These are phyloP conservation scores for Engraulis encrasicolus DNA, from an alignment of 2,113 vertebrate genomes.

Conservation along the genomic window DNA sequence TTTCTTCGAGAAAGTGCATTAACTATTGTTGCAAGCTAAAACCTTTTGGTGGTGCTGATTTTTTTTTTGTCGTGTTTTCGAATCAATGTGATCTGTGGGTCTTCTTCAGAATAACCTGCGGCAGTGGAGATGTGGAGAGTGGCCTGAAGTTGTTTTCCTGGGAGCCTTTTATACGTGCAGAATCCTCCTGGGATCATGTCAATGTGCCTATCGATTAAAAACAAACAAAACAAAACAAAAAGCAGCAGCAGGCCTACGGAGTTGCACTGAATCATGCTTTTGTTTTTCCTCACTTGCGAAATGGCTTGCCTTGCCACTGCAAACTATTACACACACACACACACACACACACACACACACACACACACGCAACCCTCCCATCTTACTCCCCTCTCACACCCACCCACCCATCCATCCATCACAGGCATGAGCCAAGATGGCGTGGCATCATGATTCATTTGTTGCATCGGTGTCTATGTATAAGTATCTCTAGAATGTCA, in stretches of 20 bases:
- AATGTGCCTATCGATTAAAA: slow-evolving; percentile 64
- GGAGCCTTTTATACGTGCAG: neutral
- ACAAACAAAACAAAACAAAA: no score
- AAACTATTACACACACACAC: slow-evolving; percentile 78
- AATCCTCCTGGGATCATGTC: slow-evolving; percentile 53
- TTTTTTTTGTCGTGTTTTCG: slow-evolving; percentile 47
- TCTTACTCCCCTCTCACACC: no score
- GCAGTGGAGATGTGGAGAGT: neutral
- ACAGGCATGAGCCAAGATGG: neutral
- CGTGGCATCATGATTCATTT: slow-evolving; percentile 39
- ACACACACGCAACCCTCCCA: no score
- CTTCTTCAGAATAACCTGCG: no score
- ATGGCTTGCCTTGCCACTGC: slow-evolving; percentile 74
- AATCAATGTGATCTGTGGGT: slow-evolving; percentile 33
- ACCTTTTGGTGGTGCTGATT: slow-evolving; percentile 10
- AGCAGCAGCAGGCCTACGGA: neutral
- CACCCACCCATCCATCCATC: neutral
- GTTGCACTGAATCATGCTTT: slow-evolving; percentile 63
- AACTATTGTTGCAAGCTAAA: slow-evolving; percentile 38
- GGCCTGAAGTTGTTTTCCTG: neutral
- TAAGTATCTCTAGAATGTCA: slow-evolving; percentile 51
- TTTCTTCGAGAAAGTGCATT: slow-evolving; percentile 68
- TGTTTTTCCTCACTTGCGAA: slow-evolving; percentile 49
- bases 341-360: no score
- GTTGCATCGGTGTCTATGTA: slow-evolving; percentile 26